A percentile compares a stretch with the other conserved stretches of the same genome.
phyloP scores from a whole-genome alignment of 2,797 vertebrate genomes.

The Falco novaeseelandiae region DNA sequence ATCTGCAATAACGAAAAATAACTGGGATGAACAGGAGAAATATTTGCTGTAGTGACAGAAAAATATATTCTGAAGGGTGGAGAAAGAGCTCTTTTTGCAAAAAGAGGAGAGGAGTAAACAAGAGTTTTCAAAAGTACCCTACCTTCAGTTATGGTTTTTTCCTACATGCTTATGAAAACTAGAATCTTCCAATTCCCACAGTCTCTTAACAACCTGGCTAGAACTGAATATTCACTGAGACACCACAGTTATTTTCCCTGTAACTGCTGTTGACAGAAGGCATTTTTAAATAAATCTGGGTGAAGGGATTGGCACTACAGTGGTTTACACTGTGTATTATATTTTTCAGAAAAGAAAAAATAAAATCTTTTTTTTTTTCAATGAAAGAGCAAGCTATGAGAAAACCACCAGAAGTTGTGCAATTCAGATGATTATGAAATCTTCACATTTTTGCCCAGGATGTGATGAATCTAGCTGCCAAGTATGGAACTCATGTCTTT shows the following conservation, averaged over 20 bases:
- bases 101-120: not conserved
- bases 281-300: slow-evolving; percentile 12
- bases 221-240: not conserved
- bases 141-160: not conserved
- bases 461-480: not conserved
- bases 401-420: slow-evolving; percentile 31
- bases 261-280: not conserved
- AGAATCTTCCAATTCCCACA: not conserved
- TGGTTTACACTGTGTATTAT: not conserved
- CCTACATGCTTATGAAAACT: not conserved
- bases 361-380: slow-evolving; percentile 31
- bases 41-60: not conserved
- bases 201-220: not conserved
- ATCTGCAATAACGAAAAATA: not conserved
- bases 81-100: not conserved
- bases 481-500: not conserved
- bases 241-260: not conserved
- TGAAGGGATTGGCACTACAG: not conserved
- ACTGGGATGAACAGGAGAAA: not conserved
- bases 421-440: slow-evolving; percentile 52
- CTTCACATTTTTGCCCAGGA: slow-evolving; percentile 15
- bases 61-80: not conserved
- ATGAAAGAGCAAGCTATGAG: slow-evolving; percentile 13
- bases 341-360: slow-evolving; percentile 44
- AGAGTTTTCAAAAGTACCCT: not conserved